Evolutionary conservation across 1,140 invertebrate genomes (phyloP).

Genomic region (Anastrepha ludens): DNA sequence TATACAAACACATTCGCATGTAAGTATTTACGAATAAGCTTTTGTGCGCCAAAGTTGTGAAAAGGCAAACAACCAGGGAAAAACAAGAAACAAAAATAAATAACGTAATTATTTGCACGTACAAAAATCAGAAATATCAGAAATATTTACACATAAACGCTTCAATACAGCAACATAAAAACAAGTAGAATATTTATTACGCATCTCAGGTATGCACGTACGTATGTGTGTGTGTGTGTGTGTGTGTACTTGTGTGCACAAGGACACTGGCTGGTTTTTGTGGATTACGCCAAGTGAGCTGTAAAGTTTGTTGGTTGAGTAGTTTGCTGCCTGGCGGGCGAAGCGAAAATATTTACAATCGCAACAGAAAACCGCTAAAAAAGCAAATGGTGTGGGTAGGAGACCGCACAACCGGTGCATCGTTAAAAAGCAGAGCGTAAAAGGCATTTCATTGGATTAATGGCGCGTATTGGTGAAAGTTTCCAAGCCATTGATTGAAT

Average conservation of each 20-base stretch:
- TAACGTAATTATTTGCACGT: constrained; percentile 44
- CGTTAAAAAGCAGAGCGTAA: background rate
- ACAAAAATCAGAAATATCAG: background rate
- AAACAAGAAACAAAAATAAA: background rate
- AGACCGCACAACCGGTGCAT: background rate
- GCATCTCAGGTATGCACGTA: background rate
- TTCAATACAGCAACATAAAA: background rate
- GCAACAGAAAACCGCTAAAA: constrained; percentile 7
- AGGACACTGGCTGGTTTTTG: constrained; percentile 22
- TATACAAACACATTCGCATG: background rate
- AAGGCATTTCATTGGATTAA: constrained; percentile 46
- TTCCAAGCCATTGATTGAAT: constrained; percentile 51
- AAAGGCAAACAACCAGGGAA: background rate
- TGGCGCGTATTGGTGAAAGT: constrained; percentile 40
- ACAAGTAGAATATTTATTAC: constrained; percentile 41
- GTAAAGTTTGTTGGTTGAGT: constrained; percentile 13
- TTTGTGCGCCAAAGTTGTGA: background rate
- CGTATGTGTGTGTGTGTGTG: background rate
- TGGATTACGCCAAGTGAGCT: constrained; percentile 40
- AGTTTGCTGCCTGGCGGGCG: background rate
- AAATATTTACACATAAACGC: constrained; percentile 27
- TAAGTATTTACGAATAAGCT: background rate
- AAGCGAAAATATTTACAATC: constrained; percentile 40
- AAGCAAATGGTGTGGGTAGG: background rate
- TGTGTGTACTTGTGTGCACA: background rate